Evolutionary conservation across 2,888 invertebrate genomes (phyloP), one percentile per base, ranked within the genome.

Genomic region (Drepana falcataria): DNA sequence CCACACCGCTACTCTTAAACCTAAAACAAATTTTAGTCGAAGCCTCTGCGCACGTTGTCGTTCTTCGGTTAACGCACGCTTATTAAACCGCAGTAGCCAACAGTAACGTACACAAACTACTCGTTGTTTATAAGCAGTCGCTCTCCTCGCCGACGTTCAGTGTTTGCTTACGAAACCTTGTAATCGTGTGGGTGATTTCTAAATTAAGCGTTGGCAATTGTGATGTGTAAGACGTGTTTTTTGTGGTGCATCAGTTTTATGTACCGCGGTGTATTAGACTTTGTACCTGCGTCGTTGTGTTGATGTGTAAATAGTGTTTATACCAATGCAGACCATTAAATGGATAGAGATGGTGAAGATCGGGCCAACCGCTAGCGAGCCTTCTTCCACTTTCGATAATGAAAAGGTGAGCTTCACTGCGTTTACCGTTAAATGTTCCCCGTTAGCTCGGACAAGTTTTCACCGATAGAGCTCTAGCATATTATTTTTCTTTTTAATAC

Each of bases 331-430:
- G 77, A 83, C 87, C 71, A 83, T 89, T 75, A 89, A 88, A 75
- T 89, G 85, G 83, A 87, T 88, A 78, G 90, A 89, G 68, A 88
- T 90, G 90, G 88, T 89, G 72, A 82, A 82, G 59, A 82, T 89
- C 60, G 86, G 85, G 56, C 83, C 86, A 48, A 64, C 78, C 44
- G 55, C 71, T 35, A 60, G 75, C 59, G 85, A 83, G 68, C 78
- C 78, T 73, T 71, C 83, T 71, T 73, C 83, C 60, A 72, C 79
- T 77, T 88, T 78, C 78, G 85, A 87, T 71, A 73, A 56, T 64
- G 85, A 86, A 66, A 81, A 87, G 88, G 88, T 89, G 77, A 87
- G 85, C 61, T 63, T 57, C 56, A 55, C 55, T 59, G 57, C 55
- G 52, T 55, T 70, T 73, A 21, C 21, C 80, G 72, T 77, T 80